Evolutionary conservation across 2,797 vertebrate genomes (phyloP).

Genomic region (Synaphobranchus kaupii): DNA sequence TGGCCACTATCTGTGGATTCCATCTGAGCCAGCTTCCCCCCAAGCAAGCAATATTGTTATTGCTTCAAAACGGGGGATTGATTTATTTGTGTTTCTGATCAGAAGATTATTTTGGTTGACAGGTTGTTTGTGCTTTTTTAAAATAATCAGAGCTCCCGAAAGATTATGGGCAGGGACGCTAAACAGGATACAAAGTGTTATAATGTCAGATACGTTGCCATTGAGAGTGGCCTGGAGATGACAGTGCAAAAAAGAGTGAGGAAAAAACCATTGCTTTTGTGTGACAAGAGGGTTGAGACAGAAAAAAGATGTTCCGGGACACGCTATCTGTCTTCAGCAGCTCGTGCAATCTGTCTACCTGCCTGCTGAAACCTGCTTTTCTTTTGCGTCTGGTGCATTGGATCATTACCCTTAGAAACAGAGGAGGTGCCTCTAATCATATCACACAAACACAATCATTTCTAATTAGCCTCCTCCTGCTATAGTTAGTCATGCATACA

Average conservation of each 20-base stretch:
- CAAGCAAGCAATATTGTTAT: background rate
- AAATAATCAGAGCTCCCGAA: conserved; percentile 5
- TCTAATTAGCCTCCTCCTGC: background rate
- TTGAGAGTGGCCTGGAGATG: conserved; percentile 6
- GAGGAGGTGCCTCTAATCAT: background rate
- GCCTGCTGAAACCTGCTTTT: background rate
- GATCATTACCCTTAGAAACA: background rate
- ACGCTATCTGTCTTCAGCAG: background rate
- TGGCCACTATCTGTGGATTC: background rate
- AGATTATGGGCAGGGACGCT: conserved; percentile 9
- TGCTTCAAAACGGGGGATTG: background rate
- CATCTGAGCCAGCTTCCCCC: background rate
- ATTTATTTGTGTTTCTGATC: background rate
- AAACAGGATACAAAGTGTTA: background rate
- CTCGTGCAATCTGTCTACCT: background rate
- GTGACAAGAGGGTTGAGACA: background rate
- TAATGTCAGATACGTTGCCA: background rate
- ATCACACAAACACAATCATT: background rate
- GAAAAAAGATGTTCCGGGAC: background rate
- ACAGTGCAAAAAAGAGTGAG: background rate
- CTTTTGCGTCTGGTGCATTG: background rate
- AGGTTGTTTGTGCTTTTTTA: conserved; percentile 16
- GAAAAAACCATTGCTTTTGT: background rate
- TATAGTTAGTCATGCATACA: background rate
- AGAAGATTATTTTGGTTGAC: conserved; percentile 9